Percentiles rank a stretch among this genome's conserved stretches.
phyloP scores from a whole-genome alignment of 1,140 invertebrate species.

The Penaeus chinensis region DNA sequence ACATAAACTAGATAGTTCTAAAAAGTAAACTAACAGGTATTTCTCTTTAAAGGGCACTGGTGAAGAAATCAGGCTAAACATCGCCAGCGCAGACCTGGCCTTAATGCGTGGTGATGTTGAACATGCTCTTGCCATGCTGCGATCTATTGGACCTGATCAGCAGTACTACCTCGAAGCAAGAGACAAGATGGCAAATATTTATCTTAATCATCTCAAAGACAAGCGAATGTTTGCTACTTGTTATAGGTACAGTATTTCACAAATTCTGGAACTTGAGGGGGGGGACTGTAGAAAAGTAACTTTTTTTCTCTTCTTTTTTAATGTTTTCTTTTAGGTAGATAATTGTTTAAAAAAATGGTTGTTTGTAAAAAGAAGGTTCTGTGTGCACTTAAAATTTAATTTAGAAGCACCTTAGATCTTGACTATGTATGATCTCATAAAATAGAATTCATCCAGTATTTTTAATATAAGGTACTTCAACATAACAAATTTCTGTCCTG shows the following conservation, averaged over 20 bases:
- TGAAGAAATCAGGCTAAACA: conserved; percentile 85
- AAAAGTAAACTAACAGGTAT: background rate
- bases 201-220: conserved; percentile 89
- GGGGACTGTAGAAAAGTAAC: background rate
- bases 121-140: conserved; percentile 82
- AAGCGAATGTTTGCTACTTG: conserved; percentile 75
- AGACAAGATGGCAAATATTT: conserved; percentile 91
- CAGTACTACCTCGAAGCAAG: conserved; percentile 88
- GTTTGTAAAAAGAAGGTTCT: too few species aligned
- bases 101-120: conserved; percentile 84
- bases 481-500: background rate
- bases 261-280: conserved; percentile 17
- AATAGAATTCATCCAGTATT: background rate
- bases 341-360: too few species aligned
- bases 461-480: background rate
- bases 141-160: conserved; percentile 81
- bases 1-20: too few species aligned
- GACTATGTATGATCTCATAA: background rate
- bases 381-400: too few species aligned
- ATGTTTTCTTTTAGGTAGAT: background rate
- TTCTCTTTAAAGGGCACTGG: conserved; percentile 74
- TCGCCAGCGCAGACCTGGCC: conserved; percentile 86
- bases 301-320: background rate
- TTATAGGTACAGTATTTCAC: conserved; percentile 69
- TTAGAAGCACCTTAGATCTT: background rate